Evolutionary conservation across 1,140 invertebrate genomes (phyloP).

Genomic region (Helicorthomorpha holstii): DNA sequence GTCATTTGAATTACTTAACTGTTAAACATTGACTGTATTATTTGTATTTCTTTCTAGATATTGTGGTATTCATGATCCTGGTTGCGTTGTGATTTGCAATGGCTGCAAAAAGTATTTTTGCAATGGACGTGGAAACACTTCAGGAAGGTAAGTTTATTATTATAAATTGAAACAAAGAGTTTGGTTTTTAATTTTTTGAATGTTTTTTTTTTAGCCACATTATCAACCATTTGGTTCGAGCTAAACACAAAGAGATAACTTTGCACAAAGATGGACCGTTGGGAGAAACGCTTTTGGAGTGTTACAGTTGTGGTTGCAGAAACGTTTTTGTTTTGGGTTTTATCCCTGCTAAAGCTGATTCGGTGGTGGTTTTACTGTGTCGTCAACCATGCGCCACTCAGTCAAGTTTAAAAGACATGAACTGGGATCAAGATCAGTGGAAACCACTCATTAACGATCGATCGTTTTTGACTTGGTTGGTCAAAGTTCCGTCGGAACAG

Average conservation of each 20-base stretch:
- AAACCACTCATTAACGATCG: constrained; percentile 93
- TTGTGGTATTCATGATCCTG: constrained; percentile 96
- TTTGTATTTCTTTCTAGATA: constrained; percentile 38
- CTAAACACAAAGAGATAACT: constrained; percentile 97
- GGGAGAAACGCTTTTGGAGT: constrained; percentile 94
- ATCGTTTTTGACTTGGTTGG: constrained; percentile 88
- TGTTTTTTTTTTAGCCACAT: constrained; percentile 59
- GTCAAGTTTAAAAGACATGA: constrained; percentile 93
- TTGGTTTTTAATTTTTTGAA: neutral
- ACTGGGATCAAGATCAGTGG: constrained; percentile 99
- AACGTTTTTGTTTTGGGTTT: constrained; percentile 98
- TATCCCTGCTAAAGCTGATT: constrained; percentile 97
- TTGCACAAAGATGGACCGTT: constrained; percentile 93
- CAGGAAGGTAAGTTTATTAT: constrained; percentile 39
- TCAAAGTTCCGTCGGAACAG: constrained; percentile 87
- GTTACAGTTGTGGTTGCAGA: constrained; percentile 93
- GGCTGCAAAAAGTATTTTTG: constrained; percentile 99
- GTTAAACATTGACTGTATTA: neutral
- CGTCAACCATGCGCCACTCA: constrained; percentile 94
- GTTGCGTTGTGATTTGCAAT: constrained; percentile 95
- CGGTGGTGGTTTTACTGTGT: constrained; percentile 94
- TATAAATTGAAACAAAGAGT: neutral
- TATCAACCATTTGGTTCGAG: constrained; percentile 93
- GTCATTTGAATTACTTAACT: constrained; percentile 1
- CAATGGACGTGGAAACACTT: constrained; percentile 94